Base-by-base conservation (phyloP, 2,797 vertebrate genomes). In the Pseudomugil gertrudae region DNA sequence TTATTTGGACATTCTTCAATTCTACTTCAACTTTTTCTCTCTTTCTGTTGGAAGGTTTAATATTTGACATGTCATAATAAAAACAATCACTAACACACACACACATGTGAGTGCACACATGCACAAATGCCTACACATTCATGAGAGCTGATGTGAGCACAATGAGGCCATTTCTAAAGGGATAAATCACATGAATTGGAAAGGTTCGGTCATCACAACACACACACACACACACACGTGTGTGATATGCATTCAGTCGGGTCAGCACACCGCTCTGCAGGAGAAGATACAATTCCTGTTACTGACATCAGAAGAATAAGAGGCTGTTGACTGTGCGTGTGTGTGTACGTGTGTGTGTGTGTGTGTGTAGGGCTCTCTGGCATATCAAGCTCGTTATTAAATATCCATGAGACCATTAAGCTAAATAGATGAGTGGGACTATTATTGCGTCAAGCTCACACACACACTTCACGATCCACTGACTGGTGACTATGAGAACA, bases 381-480 rank as follows among this genome's bases (percentile, higher is more conserved):
- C 43, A 62, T 67, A 76, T 84, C 66, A 58, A 63, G 59, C 74
- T 78, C 13, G 40, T 84, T 79, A 78, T 86, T 83, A 84, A 84
- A 84, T 83, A 83, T 84, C 78, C 80, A 84, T 83, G 84, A 81
- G 80, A 62, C 74, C 84, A 83, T 83, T 81, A 83, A 84, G 69
- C 72, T 81, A 81, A 84, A 83, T 69, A 80, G 74, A 80, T 76
- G 75, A 79, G 74, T 80, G 79, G 64, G 72, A 71, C 62, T 40
- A 57, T 83, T 79, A 79, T 58, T 67, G 62, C 67, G 45, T 36
- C 8, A 1, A 40, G 19, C 38, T 19, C 24, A 3, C 63, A 1
- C 36, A 48, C 53, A 51, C 70, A 57, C 57, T 33, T 47, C 43
- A 54, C 40, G 51, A 67, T 53, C 29, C 57, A 43, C 59, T 57